Evolutionary conservation across 2,113 vertebrate genomes (phyloP).

Genomic region (Phalacrocorax carbo): DNA sequence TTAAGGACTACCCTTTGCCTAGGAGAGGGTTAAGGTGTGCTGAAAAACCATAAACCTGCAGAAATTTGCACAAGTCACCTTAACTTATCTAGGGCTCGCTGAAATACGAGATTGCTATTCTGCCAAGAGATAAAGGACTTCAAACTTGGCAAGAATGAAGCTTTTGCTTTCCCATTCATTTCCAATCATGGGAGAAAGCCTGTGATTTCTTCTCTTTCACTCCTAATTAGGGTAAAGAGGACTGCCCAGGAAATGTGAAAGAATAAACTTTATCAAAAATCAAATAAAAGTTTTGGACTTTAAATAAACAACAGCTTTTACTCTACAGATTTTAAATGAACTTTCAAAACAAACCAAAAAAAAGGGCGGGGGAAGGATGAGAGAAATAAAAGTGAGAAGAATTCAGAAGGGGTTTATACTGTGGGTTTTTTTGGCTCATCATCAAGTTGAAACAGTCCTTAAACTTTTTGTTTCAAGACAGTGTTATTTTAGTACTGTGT

Average conservation of each 20-base stretch:
- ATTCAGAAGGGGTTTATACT: neutral
- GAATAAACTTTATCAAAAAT: neutral
- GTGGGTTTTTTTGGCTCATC: neutral
- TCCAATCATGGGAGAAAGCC: no score
- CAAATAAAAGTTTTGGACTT: neutral
- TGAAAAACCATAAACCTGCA: neutral
- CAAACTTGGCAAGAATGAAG: neutral
- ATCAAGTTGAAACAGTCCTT: neutral
- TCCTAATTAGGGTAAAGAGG: no score
- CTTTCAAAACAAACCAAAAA: neutral
- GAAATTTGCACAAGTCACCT: neutral
- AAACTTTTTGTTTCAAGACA: neutral
- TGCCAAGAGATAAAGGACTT: neutral
- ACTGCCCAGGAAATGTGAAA: neutral
- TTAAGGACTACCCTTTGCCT: neutral
- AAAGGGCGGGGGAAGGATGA: neutral
- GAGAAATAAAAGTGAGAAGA: neutral
- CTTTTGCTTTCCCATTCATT: neutral
- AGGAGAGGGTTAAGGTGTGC: neutral
- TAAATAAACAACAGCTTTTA: fast-evolving
- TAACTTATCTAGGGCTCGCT: no score
- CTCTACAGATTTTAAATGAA: neutral
- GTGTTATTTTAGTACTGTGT: neutral
- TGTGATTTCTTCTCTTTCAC: no score
- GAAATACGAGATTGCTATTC: no score